Evolutionary conservation across 2,113 vertebrate species (phyloP).

Genomic region (Rhynchomys soricoides): DNA sequence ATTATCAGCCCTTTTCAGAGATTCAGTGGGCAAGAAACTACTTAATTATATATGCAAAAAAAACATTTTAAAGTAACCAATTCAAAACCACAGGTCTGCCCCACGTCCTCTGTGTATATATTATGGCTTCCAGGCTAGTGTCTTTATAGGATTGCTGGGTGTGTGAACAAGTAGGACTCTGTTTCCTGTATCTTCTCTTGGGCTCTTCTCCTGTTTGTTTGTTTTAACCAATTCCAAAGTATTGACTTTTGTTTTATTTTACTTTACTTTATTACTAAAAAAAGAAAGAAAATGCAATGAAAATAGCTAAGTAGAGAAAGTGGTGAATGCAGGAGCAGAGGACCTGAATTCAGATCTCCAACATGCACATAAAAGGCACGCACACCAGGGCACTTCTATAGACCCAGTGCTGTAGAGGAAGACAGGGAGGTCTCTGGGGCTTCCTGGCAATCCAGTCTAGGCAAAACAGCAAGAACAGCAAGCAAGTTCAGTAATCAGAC

Average conservation of each 20-base stretch:
- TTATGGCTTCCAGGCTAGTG: neutral
- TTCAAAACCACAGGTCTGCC: neutral
- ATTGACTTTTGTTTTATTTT: neutral
- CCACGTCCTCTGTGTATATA: neutral
- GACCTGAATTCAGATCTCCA: neutral
- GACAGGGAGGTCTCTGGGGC: neutral
- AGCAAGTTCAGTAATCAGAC: neutral
- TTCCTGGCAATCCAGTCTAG: neutral
- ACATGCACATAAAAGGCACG: neutral
- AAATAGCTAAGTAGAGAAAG: neutral
- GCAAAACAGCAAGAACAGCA: neutral
- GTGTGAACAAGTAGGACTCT: neutral
- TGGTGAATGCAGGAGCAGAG: too few relatives aligned
- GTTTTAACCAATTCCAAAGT: neutral
- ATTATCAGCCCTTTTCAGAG: neutral
- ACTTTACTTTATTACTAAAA: neutral
- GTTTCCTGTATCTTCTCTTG: neutral
- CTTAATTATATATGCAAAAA: constrained; percentile 8
- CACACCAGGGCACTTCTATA: neutral
- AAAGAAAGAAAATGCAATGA: neutral
- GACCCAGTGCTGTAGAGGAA: too few relatives aligned
- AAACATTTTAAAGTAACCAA: neutral
- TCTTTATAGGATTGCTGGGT: neutral
- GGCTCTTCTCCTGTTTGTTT: neutral
- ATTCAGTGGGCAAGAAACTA: neutral